Base-by-base conservation (phyloP, 2,888 invertebrate species). In the Mesochorus sp. region DNA sequence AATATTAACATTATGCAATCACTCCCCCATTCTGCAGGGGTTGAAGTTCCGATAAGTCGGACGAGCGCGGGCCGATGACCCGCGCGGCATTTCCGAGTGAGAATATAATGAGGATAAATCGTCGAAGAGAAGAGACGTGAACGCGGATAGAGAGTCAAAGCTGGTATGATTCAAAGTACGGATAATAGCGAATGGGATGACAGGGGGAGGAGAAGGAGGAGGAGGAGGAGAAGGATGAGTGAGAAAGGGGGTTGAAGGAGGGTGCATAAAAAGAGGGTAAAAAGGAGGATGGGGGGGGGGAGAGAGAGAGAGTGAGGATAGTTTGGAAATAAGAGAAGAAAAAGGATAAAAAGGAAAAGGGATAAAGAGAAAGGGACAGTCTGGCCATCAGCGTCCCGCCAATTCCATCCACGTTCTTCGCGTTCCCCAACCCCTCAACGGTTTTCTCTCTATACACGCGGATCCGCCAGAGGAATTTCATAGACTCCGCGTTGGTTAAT, bases 331-430 rank as follows among this genome's bases (percentile, higher is more conserved):
- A n/a, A 26, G 28, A 55, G 55, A 59, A n/a, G 39, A 34, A 21
- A 51, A 21, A 8, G 1, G 37, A 37, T 34, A 47, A 44, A 64
- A 21, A 49, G 44, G 49, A 53, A 55, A 42, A 67, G 28, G 66
- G 49, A 70, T 49, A 70, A 61, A 42, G 70, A 34, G 24, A 10
- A 51, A 62, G 51, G n/a, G 10, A 53, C 55, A 47, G 42, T 62
- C 55, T 24, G 55, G 44, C 55, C 34, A 47, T 31, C 26, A 17
- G 31, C 51, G 42, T 51, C 57, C 66, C 42, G 66, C 66, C 71
- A 76, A 76, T 76, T 71, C 71, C 76, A 71, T 66, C 71, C 53
- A 24, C 57, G 49, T 59, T 70, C 57, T 55, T 26, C n/a, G n/a
- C n/a, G n/a, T n/a, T 31, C 44, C 31, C 12, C 44, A 12, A 34